Percentiles rank a stretch among this genome's conserved stretches.
phyloP scores from a whole-genome alignment of 2,888 invertebrate species.

The Lepidocyrtoides sp. region DNA sequence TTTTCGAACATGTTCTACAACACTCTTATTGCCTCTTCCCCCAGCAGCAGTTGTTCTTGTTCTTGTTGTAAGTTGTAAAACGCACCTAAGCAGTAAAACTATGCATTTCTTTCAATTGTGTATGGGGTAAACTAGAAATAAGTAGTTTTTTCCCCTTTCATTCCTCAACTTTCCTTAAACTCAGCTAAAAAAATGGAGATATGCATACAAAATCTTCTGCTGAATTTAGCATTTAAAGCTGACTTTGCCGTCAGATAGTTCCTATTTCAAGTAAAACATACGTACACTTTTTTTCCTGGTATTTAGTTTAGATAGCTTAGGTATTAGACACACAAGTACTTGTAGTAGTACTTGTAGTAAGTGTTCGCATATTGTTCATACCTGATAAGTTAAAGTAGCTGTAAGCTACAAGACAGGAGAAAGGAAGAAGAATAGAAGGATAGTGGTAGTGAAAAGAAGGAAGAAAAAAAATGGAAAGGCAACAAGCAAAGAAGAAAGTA shows the following conservation, averaged over 20 bases:
- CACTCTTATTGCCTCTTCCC: background rate
- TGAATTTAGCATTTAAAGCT: too few species aligned
- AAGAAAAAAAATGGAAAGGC: slow-evolving; percentile 53
- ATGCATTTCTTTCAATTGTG: slow-evolving; percentile 9
- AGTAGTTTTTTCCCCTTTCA: background rate
- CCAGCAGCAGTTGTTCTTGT: background rate
- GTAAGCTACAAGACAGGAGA: slow-evolving; percentile 17
- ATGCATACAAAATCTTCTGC: too few species aligned
- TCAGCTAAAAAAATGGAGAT: background rate
- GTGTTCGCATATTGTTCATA: slow-evolving; percentile 59
- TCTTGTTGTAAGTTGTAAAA: slow-evolving; percentile 8
- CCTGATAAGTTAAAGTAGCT: slow-evolving; percentile 63
- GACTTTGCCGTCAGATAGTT: too few species aligned
- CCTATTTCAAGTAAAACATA: background rate
- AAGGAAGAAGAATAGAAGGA: slow-evolving; percentile 27
- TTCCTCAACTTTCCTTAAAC: slow-evolving; percentile 7
- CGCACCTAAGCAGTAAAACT: background rate
- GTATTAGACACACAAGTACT: background rate
- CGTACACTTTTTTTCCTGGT: background rate
- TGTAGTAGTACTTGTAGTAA: background rate
- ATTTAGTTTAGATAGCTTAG: background rate
- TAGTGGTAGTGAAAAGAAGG: slow-evolving; percentile 47
- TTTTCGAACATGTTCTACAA: background rate
- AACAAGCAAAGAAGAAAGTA: slow-evolving; percentile 73
- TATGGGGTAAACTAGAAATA: background rate